Evolutionary conservation across 2,797 vertebrate species (phyloP).

Genomic region (Acrossocheilus wenchowensis): DNA sequence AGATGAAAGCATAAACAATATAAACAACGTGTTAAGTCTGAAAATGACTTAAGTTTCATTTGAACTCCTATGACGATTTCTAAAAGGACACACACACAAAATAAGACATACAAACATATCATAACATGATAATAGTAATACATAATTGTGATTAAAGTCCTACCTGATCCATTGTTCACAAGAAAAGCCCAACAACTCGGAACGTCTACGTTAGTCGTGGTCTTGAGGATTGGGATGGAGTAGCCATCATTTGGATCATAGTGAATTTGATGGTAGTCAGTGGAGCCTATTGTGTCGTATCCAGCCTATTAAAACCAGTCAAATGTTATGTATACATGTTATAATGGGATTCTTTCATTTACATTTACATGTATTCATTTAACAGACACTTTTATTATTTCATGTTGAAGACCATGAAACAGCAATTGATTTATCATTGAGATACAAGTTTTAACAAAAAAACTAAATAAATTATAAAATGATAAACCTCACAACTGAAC

Average conservation of each 20-base stretch:
- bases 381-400: no score
- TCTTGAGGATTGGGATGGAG: neutral
- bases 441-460: no score
- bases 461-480: no score
- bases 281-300: neutral
- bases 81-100: neutral
- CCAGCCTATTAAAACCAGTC: constrained; percentile 2
- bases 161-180: neutral
- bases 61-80: neutral
- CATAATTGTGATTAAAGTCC: neutral
- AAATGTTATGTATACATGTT: neutral
- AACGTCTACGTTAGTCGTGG: neutral
- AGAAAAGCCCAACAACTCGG: constrained; percentile 25
- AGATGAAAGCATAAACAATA: no score
- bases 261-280: neutral
- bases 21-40: neutral
- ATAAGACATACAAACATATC: neutral
- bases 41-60: neutral
- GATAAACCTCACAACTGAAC: no score
- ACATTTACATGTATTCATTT: no score
- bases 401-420: no score
- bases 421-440: no score
- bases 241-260: neutral
- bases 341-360: no score
- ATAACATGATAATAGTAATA: no score